Evolutionary conservation across 2,888 invertebrate species (phyloP).

Genomic region (Eristalinus sepulchralis): DNA sequence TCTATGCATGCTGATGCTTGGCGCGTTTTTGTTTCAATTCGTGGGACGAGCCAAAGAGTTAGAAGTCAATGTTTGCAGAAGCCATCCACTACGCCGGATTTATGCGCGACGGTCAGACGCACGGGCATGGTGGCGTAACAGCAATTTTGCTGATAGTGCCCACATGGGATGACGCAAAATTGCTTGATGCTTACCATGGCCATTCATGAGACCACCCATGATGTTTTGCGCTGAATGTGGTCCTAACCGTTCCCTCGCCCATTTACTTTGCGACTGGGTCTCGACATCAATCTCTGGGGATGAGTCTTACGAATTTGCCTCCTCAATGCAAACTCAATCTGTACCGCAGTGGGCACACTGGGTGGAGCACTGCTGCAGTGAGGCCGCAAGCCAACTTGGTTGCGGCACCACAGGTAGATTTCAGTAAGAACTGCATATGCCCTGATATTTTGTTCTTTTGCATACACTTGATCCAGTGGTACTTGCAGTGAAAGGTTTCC

Average conservation of each 20-base stretch:
- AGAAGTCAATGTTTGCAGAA: conserved; percentile 64
- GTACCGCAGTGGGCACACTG: conserved; percentile 35
- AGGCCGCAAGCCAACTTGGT: not conserved
- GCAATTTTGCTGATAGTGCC: conserved; percentile 53
- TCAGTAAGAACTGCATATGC: not conserved
- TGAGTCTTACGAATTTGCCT: not conserved
- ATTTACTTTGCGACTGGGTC: not conserved
- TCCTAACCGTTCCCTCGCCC: not conserved
- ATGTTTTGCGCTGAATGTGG: not conserved
- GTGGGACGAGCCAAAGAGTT: conserved; percentile 41
- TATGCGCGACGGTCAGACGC: conserved; percentile 24
- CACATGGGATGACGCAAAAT: conserved; percentile 43
- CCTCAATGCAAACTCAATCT: conserved; percentile 40
- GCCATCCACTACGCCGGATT: conserved; percentile 52
- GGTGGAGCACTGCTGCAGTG: not conserved
- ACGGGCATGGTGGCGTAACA: conserved; percentile 21
- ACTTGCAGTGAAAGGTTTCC: no score
- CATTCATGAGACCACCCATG: not conserved
- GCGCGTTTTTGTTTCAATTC: conserved; percentile 3
- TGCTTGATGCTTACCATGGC: conserved; percentile 9
- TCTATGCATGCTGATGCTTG: not conserved
- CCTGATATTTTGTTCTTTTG: no score
- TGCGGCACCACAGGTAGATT: not conserved
- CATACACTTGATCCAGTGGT: no score
- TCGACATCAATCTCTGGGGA: conserved; percentile 17